phyloP scores from a whole-genome alignment of 1,140 invertebrate genomes.

The Intoshia linei region DNA sequence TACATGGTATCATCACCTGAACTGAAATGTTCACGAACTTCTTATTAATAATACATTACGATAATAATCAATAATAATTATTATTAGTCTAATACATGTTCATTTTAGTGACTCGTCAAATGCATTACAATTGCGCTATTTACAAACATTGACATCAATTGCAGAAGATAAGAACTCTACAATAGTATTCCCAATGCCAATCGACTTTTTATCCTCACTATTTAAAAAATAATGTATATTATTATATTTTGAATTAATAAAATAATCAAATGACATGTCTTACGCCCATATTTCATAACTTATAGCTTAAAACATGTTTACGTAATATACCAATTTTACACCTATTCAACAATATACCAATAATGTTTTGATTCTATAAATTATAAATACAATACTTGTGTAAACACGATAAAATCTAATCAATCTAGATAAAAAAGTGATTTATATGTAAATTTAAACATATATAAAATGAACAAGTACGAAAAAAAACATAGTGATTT shows the following conservation, averaged over 20 bases:
- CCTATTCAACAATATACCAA: neutral
- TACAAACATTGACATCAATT: conserved; percentile 5
- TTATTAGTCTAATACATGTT: no score
- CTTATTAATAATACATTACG: no score
- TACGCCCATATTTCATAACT: neutral
- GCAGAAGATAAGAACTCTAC: conserved; percentile 3
- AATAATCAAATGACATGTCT: conserved; percentile 1
- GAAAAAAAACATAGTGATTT: conserved; percentile 10
- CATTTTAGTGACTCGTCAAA: no score
- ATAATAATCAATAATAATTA: no score
- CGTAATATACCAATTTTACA: neutral
- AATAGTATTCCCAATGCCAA: conserved; percentile 4
- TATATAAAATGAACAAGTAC: conserved; percentile 19
- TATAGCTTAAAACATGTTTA: neutral
- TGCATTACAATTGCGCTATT: conserved; percentile 6
- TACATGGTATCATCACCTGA: no score
- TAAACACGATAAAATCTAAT: neutral
- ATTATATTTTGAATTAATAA: no score
- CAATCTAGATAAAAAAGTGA: conserved; percentile 3
- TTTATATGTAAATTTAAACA: conserved; percentile 7
- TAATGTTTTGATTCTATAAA: neutral
- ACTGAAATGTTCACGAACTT: no score
- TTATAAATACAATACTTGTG: neutral
- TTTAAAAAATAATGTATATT: no score
- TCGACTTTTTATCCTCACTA: no score